Conservation (phyloP, 2,797 vertebrate species). For the Sebastiscus tertius region DNA sequence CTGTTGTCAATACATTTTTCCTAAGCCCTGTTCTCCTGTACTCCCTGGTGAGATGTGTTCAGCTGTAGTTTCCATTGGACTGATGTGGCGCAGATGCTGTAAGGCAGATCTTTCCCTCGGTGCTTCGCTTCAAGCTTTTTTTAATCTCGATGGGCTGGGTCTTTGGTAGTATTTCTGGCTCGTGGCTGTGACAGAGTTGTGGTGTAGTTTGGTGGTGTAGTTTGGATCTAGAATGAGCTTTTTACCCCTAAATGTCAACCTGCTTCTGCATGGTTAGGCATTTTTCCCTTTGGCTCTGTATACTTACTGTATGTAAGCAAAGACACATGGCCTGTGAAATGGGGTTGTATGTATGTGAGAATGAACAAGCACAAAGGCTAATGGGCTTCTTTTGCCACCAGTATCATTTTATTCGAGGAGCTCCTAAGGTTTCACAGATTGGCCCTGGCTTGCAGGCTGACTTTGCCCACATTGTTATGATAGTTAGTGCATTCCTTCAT, state of each 20-base stretch:
- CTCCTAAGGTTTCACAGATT: background rate
- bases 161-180: constrained; percentile 53
- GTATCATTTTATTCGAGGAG: background rate
- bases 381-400: background rate
- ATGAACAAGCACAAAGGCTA: background rate
- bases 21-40: constrained; percentile 18
- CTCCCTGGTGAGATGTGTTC: constrained; percentile 23
- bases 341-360: background rate
- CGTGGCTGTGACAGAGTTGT: constrained; percentile 27
- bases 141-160: constrained; percentile 18
- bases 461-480: constrained; percentile 6
- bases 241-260: constrained; percentile 34
- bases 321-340: background rate
- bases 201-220: constrained; percentile 25
- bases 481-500: constrained; percentile 15
- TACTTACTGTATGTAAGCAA: background rate
- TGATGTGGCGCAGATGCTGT: constrained; percentile 18
- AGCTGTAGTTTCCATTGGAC: constrained; percentile 51
- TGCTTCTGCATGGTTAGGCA: constrained; percentile 11
- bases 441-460: background rate
- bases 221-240: constrained; percentile 30
- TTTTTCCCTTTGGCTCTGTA: constrained; percentile 19
- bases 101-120: background rate
- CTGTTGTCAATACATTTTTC: constrained; percentile 58
- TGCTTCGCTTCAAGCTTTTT: constrained; percentile 19